Percentiles rank a stretch among this genome's conserved stretches.
Evolutionary conservation across 1,140 invertebrate species (phyloP).

Genomic region (Hypsibius dujardini): DNA sequence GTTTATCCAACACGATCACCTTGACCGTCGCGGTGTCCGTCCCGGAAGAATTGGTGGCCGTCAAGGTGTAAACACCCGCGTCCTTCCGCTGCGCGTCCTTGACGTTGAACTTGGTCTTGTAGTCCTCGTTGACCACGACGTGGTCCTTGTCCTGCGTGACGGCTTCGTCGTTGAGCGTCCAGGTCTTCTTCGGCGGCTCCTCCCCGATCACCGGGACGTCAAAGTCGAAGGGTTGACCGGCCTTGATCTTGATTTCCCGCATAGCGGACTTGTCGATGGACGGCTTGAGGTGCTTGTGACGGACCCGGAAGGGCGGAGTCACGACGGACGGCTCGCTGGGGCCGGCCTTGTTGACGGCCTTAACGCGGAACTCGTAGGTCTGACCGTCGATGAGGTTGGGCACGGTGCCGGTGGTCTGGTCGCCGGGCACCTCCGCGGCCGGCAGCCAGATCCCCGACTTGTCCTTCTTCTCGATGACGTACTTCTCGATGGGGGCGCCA

Average conservation of each 20-base stretch:
- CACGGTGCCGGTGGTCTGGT: slow-evolving; percentile 61
- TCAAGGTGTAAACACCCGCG: slow-evolving; percentile 68
- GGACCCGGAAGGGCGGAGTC: slow-evolving; percentile 10
- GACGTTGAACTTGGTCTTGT: slow-evolving; percentile 66
- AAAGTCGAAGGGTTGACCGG: slow-evolving; percentile 78
- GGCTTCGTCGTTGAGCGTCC: slow-evolving; percentile 63
- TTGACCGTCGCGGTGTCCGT: slow-evolving; percentile 67
- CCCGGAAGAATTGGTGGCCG: slow-evolving; percentile 77
- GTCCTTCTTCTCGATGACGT: slow-evolving; percentile 79
- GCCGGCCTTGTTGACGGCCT: slow-evolving; percentile 79
- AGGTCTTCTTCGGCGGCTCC: slow-evolving; percentile 78
- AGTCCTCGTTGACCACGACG: slow-evolving; percentile 63
- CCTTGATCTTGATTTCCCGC: slow-evolving; percentile 72
- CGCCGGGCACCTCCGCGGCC: slow-evolving; percentile 58
- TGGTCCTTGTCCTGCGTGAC: slow-evolving; percentile 41
- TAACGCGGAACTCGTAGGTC: slow-evolving; percentile 71
- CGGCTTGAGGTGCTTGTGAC: slow-evolving; percentile 42
- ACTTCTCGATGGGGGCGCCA: slow-evolving; percentile 71
- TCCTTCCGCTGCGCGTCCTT: slow-evolving; percentile 72
- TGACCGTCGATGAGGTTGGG: slow-evolving; percentile 74
- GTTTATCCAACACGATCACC: slow-evolving; percentile 56
- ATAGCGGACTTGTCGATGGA: slow-evolving; percentile 84
- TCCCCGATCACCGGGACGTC: slow-evolving; percentile 82
- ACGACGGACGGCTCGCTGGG: slow-evolving; percentile 35
- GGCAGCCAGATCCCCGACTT: slow-evolving; percentile 82